A percentile compares a stretch with the other conserved stretches of the same genome.
Conservation (phyloP, 2,797 vertebrate species). For the Anniella stebbinsi region DNA sequence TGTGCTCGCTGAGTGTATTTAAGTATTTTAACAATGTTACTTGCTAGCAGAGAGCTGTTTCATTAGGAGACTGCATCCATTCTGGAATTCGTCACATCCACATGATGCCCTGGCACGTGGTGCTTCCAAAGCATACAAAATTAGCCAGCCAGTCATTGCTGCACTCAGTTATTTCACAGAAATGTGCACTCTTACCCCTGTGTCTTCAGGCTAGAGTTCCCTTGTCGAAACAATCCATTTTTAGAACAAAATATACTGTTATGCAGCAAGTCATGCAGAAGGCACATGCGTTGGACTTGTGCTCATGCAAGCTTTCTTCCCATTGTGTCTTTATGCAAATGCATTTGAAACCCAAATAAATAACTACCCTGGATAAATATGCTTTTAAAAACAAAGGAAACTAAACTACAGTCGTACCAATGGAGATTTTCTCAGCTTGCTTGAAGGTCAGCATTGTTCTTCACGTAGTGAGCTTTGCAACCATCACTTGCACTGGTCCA, state of each 20-base stretch:
- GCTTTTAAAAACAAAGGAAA: constrained; percentile 55
- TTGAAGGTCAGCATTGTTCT: constrained; percentile 30
- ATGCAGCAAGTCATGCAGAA: constrained; percentile 56
- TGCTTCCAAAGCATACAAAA: constrained; percentile 56
- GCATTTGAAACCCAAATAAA: constrained; percentile 57
- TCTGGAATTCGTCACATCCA: constrained; percentile 32
- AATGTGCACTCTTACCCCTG: constrained; percentile 44
- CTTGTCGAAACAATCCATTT: constrained; percentile 58
- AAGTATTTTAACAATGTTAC: constrained; percentile 10
- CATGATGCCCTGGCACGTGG: constrained; percentile 36
- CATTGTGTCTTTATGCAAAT: constrained; percentile 43
- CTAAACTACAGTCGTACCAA: constrained; percentile 55
- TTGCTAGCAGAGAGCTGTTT: constrained; percentile 36
- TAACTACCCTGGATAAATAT: neutral
- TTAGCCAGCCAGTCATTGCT: constrained; percentile 48
- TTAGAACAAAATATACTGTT: constrained; percentile 64
- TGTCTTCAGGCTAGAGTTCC: constrained; percentile 56
- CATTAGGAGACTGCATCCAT: constrained; percentile 32
- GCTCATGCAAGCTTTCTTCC: constrained; percentile 25
- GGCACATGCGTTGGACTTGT: constrained; percentile 52
- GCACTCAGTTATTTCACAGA: constrained; percentile 66
- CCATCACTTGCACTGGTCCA: constrained; percentile 38
- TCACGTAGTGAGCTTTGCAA: constrained; percentile 53
- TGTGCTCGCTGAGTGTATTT: neutral
- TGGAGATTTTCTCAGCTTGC: constrained; percentile 53